Base-by-base conservation (phyloP, 1,140 invertebrate species). In the Drosophila gunungcola region DNA sequence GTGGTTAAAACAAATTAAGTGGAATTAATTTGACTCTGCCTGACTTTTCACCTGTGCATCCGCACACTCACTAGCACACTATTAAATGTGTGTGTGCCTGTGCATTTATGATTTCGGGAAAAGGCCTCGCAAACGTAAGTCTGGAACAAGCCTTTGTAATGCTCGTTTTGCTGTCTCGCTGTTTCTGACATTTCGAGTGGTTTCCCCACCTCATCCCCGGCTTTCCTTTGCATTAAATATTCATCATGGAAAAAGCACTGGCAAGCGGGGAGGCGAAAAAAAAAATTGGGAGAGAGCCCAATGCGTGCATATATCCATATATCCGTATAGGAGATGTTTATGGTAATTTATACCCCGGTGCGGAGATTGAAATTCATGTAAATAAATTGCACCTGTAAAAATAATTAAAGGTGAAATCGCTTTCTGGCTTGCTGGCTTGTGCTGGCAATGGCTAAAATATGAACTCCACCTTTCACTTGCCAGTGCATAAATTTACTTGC, bases 1-100 rank as follows among this genome's bases (percentile, higher is more conserved):
- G 82, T 72, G 82, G 82, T 86, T 78, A 81, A 85, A 81, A 72
- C 82, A 86, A 86, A 86, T 86, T 86, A 86, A 86, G 82, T 81
- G 82, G 82, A 86, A 86, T 86, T 86, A 86, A 86, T 86, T 75
- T 68, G 77, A 48, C 57, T 75, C 60, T 64, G 73, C 73, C 78
- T 86, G 82, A 72, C 82, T 86, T 86, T 86, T 85, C 81, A 85
- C 77, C 81, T 85, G 77, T 85, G 77, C 82, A 86, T 74, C 77
- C 55, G 43, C 67, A 69, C 73, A 64, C 27, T 54, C 43, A 61
- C 45, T 39, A 27, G 42, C 55, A 75, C 16, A 68, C 9, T 10
- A 21, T 34, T 36, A 56, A 21, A 21, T 34, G 55, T 25, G 27
- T 21, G n/a, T 52, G 42, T 32, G 45, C 29, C 45, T 55, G 43